These are phyloP conservation scores for Stichodactyla mertensii DNA, from an alignment of 64 coral and sea anemone species.

Conservation along the genomic window DNA sequence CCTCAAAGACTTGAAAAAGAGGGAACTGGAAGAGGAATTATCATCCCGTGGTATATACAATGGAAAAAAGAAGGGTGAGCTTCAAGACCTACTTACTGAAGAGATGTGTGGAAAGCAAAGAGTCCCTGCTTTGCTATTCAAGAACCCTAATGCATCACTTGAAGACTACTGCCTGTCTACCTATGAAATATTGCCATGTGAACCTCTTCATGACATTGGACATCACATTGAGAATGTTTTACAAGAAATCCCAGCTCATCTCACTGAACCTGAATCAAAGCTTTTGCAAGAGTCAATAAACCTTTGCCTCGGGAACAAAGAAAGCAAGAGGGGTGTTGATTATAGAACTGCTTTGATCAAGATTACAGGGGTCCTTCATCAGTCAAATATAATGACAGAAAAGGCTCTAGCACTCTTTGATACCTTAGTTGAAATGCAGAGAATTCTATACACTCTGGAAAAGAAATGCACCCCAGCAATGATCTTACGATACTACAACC, in stretches of 20 bases:
- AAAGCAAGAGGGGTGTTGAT: conserved; percentile 21
- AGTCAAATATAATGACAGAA: conserved; percentile 18
- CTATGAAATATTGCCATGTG: conserved; percentile 62
- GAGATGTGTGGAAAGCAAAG: conserved; percentile 36
- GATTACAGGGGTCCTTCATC: conserved; percentile 15
- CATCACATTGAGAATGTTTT: conserved; percentile 60
- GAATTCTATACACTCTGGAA: conserved; percentile 23
- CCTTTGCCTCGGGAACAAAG: background rate
- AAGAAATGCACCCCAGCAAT: conserved; percentile 2
- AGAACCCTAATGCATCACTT: conserved; percentile 23
- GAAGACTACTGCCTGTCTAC: background rate
- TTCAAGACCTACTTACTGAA: conserved; percentile 34
- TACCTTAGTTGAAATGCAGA: conserved; percentile 54
- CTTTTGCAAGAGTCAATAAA: conserved; percentile 16
- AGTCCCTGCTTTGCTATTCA: conserved; percentile 36
- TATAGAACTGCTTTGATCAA: conserved; percentile 36
- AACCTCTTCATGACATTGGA: conserved; percentile 52
- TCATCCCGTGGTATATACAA: conserved; percentile 27
- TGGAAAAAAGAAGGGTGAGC: conserved; percentile 27
- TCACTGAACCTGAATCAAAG: conserved; percentile 24
- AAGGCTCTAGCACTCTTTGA: background rate
- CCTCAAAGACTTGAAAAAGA: background rate
- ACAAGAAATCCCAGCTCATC: conserved; percentile 45
- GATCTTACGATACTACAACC: conserved; percentile 33
- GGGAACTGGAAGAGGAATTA: conserved; percentile 32